Base-by-base conservation (phyloP, 37 sponge, comb jelly and placozoan species). In the Sycon ciliatum region DNA sequence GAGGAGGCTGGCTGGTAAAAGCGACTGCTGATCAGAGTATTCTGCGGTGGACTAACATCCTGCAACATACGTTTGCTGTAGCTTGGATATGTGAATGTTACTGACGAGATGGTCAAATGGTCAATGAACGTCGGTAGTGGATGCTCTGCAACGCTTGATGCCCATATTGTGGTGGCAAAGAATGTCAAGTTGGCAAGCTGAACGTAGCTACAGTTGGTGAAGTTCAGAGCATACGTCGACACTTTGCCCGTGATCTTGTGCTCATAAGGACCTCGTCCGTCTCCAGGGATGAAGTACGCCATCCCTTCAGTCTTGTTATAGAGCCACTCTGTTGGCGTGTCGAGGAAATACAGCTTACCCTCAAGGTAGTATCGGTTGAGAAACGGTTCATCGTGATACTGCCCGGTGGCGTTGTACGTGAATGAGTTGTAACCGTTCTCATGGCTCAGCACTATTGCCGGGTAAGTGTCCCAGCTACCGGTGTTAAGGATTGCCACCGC, bases 241-340 rank as follows among this genome's bases (percentile, higher is more conserved):
- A 72, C 65, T 71, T 79, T 79, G 22, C 72, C 80, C 31, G 39
- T 4, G 1, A 79, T 60, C 1, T 79, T 2, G 1, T 32, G 38
- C 1, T 20, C 23, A 30, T n/a, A 29, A 26, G 87, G 66, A 65
- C 53, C 11, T 0, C 57, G 63, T 34, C 74, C 39, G 20, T 34
- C 67, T 26, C 75, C 71, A 22, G 73, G 70, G 20, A 49, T 79
- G 23, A 82, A 62, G 67, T 86, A 86, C n/a, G 81, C 67, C 18
- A 39, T 66, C 56, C 58, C 65, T 1, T 16, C 49, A 7, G 27
- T 29, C 6, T 67, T 54, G 39, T 86, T 76, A 62, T 37, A 86
- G 49, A 77, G 80, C 86, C 86, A 85, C 39, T 85, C 86, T n/a
- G 67, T 56, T 28, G 86, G 86, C 1, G 81, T 53, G 34, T 85